Base-by-base conservation (phyloP, 2,888 invertebrate genomes). In the Spialia ferax region DNA sequence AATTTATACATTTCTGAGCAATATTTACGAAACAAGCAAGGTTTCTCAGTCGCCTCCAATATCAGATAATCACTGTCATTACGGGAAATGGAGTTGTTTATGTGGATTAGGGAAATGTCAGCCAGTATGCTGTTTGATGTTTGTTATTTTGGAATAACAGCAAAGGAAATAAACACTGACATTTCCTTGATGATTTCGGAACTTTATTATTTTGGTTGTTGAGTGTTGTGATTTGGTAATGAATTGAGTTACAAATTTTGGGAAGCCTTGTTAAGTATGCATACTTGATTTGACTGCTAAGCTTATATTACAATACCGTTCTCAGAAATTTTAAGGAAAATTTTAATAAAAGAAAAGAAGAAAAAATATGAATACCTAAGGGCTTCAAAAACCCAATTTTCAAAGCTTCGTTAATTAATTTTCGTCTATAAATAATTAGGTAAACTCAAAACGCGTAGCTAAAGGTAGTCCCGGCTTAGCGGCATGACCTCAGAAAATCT, bases 1-100 rank as follows among this genome's bases (percentile, higher is more conserved):
- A 59, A 57, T 59, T 59, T 59, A 35, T 35, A 59, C 57, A 18
- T 59, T 38, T 42, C 59, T 59, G 38, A 13, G 22, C 13, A 26
- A 26, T 59, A 42, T 42, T 59, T 59, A 22, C 15, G 15, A 59
- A 59, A 26, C 42, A 59, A 26, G 26, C 54, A 26, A n/a, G 38
- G 35, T 57, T 57, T 22, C 23, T 8, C 22, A 57, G 15, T 59
- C 26, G 59, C 20, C 45, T 45, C 42, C 45, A 26, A 45, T 45
- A 42, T 45, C 26, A 26, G 18, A 55, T 55, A 59, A 59, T 59
- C 23, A 42, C 26, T n/a, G 42, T 26, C 15, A 59, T 59, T 59
- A 18, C 13, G 10, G 42, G 7, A 23, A 59, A 57, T 38, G 38
- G 22, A 20, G 23, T 15, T 42, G 38, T 54, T 59, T 42, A 26